Base-by-base conservation (phyloP, 2,797 vertebrate species). In the Capromys pilorides region DNA sequence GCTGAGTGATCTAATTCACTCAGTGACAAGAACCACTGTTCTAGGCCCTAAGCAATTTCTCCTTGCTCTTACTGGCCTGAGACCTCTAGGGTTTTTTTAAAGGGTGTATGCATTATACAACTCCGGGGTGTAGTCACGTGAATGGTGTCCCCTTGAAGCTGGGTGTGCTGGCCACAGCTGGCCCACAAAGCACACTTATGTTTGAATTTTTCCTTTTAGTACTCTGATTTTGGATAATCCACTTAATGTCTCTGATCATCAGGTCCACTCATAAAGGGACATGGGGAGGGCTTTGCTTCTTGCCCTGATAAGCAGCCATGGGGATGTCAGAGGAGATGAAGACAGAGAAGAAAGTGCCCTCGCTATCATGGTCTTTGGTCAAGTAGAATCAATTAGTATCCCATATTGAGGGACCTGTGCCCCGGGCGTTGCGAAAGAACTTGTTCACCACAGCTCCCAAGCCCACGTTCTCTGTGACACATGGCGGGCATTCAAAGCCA, bases 211-310 rank as follows among this genome's bases (percentile, higher is more conserved):
- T 28, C 5, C 62, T 59, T 7, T 94, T 59, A 69, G n/a, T 66
- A 69, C 69, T 83, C 45, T 61, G 91, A 83, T 80, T 71, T 81
- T 82, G 54, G 89, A 45, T 54, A 83, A 90, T 8, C 79, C 49
- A 31, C 22, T 73, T 28, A 62, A 11, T 13, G 18, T 82, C 54
- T 87, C 88, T 92, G 67, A 75, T 36, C 49, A 39, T 67, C 26
- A 61, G 84, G 5, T 88, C 36, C 16, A 41, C 6, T 87, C 33
- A 41, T 6, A 84, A 90, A 79, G 64, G 36, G 36, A 57, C n/a
- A n/a, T 5, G 6, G 61, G 16, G 54, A 75, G 24, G 45, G 24
- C 71, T 75, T 45, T 75, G 66, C 64, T 54, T 92, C 31, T 71
- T 16, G 73, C 41, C 64, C 31, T 75, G 39, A 12, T 62, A 28